phyloP scores from a whole-genome alignment of 2,888 invertebrate species.

The Alloscopus bannaensis region DNA sequence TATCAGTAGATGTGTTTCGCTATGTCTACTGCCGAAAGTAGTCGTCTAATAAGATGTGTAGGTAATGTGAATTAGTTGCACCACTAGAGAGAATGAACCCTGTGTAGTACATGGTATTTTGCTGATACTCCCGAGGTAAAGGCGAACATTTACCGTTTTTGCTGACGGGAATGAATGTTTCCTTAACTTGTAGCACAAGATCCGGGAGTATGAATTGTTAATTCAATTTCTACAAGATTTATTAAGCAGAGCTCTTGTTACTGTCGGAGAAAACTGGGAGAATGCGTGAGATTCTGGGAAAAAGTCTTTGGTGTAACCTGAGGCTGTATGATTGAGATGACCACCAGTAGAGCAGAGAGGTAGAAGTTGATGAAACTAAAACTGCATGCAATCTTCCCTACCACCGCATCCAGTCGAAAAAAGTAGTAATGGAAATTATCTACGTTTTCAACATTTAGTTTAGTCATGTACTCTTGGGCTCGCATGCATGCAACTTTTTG shows the following conservation, averaged over 20 bases:
- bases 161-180: constrained; percentile 20
- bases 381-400: not conserved
- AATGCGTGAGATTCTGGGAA: constrained; percentile 1
- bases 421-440: constrained; percentile 24
- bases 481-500: constrained; percentile 38
- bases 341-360: constrained; percentile 39
- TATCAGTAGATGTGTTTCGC: constrained; percentile 2
- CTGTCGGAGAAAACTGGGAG: constrained; percentile 21
- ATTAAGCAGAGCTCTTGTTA: constrained; percentile 23
- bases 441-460: constrained; percentile 30
- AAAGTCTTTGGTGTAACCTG: constrained; percentile 23
- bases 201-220: constrained; percentile 37
- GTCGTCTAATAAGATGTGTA: too few species aligned
- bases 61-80: too few species aligned
- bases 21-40: too few species aligned
- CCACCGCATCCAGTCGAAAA: constrained; percentile 17
- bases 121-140: constrained; percentile 32
- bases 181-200: constrained; percentile 33
- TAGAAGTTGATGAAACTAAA: constrained; percentile 48
- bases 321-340: constrained; percentile 42
- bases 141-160: constrained; percentile 6
- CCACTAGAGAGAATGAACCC: too few species aligned
- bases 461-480: constrained; percentile 15
- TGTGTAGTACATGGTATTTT: too few species aligned
- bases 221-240: constrained; percentile 38